These are phyloP conservation scores for Imbricaverruca yamaguchii DNA, from an alignment of 2,888 invertebrate species.

Conservation along the genomic window DNA sequence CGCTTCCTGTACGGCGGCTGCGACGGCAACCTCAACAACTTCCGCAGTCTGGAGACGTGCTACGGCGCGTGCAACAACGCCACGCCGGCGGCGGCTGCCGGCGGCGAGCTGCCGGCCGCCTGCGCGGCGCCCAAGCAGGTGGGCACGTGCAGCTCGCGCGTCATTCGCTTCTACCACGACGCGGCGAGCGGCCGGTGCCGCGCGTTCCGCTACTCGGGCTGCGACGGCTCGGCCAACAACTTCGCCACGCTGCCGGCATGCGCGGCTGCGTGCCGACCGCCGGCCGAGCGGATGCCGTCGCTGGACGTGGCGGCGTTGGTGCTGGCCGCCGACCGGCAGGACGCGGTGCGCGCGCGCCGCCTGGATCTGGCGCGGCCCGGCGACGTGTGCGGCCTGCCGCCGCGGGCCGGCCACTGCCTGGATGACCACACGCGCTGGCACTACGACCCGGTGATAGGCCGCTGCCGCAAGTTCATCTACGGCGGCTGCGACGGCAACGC, in stretches of 20 bases:
- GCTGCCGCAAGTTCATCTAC: conserved; percentile 11
- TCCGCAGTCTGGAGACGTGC: not conserved
- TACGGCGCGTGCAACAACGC: conserved; percentile 5
- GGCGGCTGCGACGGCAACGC: conserved; percentile 15
- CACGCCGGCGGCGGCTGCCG: not conserved
- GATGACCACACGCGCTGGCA: not conserved
- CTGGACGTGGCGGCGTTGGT: not conserved
- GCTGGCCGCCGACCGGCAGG: not conserved
- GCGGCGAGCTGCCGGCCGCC: no score
- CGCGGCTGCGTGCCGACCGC: not conserved
- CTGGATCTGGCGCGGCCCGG: not conserved
- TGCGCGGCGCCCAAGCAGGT: not conserved
- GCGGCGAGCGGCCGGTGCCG: not conserved
- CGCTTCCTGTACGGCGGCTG: conserved; percentile 47
- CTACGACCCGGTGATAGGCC: conserved; percentile 10
- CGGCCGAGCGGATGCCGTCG: not conserved
- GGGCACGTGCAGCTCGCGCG: not conserved
- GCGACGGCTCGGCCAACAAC: conserved; percentile 17
- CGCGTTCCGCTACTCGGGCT: conserved; percentile 6
- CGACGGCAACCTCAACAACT: conserved; percentile 41
- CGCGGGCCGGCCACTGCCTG: not conserved
- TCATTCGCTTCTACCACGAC: not conserved
- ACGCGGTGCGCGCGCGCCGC: not conserved
- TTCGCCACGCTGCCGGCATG: not conserved
- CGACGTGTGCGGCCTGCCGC: not conserved